A percentile compares a stretch with the other conserved stretches of the same genome.
phyloP scores from a whole-genome alignment of 2,888 invertebrate species.

The Pandemis cinnamomeana region DNA sequence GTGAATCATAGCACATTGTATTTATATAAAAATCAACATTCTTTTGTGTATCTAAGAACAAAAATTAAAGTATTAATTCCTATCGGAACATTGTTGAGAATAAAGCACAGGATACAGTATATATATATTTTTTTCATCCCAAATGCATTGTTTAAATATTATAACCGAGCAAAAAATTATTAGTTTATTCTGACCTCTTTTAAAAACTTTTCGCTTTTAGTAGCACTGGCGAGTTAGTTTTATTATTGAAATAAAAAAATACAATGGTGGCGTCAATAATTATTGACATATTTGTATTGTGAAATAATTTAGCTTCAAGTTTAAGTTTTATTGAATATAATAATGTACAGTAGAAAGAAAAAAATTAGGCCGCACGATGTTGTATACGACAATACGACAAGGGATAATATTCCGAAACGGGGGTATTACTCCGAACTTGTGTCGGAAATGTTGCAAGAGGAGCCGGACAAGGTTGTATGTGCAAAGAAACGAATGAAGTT shows the following conservation, averaged over 20 bases:
- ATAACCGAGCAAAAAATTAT: too few species aligned
- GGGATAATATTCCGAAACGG: constrained; percentile 72
- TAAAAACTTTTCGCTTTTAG: background rate
- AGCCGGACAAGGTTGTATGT: constrained; percentile 64
- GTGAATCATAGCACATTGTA: too few species aligned
- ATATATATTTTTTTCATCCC: too few species aligned
- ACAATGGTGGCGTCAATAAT: background rate
- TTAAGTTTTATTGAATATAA: constrained; percentile 28
- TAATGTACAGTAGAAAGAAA: constrained; percentile 73
- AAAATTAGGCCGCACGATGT: constrained; percentile 71
- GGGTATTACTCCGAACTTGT: constrained; percentile 87
- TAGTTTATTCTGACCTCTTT: background rate
- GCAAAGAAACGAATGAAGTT: constrained; percentile 76
- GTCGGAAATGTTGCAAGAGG: constrained; percentile 77
- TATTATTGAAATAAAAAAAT: background rate
- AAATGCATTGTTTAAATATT: too few species aligned
- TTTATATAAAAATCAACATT: too few species aligned
- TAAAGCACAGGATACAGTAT: too few species aligned
- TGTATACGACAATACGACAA: constrained; percentile 67
- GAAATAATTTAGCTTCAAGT: constrained; percentile 14
- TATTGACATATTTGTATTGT: background rate
- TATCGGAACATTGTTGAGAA: too few species aligned
- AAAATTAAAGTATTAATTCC: too few species aligned
- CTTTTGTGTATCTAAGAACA: too few species aligned
- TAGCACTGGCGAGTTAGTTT: background rate